A percentile compares a stretch with the other conserved stretches of the same genome.
Evolutionary conservation across 1,140 invertebrate genomes (phyloP).

Genomic region (Leucophenga varia): DNA sequence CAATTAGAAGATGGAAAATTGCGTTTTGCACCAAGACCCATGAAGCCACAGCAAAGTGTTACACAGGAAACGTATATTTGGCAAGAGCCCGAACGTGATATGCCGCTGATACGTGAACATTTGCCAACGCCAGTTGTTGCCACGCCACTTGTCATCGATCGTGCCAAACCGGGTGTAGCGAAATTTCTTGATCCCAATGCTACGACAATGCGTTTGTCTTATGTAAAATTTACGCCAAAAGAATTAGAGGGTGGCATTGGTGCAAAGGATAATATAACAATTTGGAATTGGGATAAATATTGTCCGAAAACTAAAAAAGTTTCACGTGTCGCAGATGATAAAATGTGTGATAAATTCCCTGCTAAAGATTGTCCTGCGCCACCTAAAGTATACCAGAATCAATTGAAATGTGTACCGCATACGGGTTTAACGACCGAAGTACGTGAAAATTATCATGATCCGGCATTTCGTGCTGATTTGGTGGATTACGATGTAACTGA

Average conservation of each 20-base stretch:
- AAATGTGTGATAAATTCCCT: no score
- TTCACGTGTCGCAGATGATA: no score
- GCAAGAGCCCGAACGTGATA: constrained; percentile 13
- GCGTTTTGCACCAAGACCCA: constrained; percentile 36
- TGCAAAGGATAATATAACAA: constrained; percentile 43
- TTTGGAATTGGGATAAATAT: constrained; percentile 43
- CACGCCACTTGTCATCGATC: constrained; percentile 33
- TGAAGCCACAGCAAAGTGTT: constrained; percentile 37
- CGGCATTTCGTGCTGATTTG: constrained; percentile 15
- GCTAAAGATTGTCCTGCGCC: no score
- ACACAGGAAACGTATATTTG: constrained; percentile 27
- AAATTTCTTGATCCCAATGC: constrained; percentile 41
- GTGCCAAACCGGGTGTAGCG: constrained; percentile 25
- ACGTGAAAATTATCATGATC: constrained; percentile 34
- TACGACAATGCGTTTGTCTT: constrained; percentile 41
- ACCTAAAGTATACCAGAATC: constrained; percentile 37
- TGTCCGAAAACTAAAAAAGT: no score
- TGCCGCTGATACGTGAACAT: constrained; percentile 9
- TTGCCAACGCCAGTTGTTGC: constrained; percentile 25
- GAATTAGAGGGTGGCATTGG: constrained; percentile 26
- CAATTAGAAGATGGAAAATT: constrained; percentile 32
- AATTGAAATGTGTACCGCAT: constrained; percentile 30
- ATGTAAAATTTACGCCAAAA: constrained; percentile 19
- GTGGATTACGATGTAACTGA: constrained; percentile 30
- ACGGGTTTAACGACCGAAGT: constrained; percentile 38